Conservation (phyloP, 1,140 invertebrate genomes). For the Caligus rogercresseyi region DNA sequence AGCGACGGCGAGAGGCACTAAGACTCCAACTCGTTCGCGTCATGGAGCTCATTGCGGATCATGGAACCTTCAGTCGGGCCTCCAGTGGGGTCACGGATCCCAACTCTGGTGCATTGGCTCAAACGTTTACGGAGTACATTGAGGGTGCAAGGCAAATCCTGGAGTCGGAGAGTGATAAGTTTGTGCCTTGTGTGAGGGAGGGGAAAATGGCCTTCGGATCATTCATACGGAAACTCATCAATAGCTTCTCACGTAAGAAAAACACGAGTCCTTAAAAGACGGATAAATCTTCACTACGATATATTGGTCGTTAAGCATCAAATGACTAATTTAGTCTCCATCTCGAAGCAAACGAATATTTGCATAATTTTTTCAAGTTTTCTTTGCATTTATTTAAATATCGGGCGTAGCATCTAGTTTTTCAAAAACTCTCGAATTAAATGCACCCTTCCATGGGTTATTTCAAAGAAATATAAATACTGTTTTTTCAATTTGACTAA, state of each 20-base stretch:
- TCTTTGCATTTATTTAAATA: too few relatives aligned
- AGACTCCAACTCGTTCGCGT: constrained; percentile 73
- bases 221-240: constrained; percentile 80
- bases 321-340: too few relatives aligned
- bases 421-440: too few relatives aligned
- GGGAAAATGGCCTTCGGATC: constrained; percentile 86
- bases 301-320: too few relatives aligned
- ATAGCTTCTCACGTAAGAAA: constrained; percentile 64
- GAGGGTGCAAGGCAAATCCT: constrained; percentile 78
- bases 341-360: too few relatives aligned
- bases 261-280: too few relatives aligned
- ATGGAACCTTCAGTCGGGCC: constrained; percentile 60
- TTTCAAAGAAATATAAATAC: too few relatives aligned
- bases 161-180: constrained; percentile 56
- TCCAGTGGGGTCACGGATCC: constrained; percentile 9
- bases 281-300: too few relatives aligned
- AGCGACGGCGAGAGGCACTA: constrained; percentile 74
- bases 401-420: too few relatives aligned
- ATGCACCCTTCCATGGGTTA: too few relatives aligned
- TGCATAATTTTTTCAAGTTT: too few relatives aligned
- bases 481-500: too few relatives aligned
- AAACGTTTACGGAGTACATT: constrained; percentile 80
- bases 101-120: constrained; percentile 47
- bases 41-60: constrained; percentile 74
- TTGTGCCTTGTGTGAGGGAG: constrained; percentile 39